Conservation (phyloP, 2,888 invertebrate genomes). For the Galeopsomyia nigrocyanea region DNA sequence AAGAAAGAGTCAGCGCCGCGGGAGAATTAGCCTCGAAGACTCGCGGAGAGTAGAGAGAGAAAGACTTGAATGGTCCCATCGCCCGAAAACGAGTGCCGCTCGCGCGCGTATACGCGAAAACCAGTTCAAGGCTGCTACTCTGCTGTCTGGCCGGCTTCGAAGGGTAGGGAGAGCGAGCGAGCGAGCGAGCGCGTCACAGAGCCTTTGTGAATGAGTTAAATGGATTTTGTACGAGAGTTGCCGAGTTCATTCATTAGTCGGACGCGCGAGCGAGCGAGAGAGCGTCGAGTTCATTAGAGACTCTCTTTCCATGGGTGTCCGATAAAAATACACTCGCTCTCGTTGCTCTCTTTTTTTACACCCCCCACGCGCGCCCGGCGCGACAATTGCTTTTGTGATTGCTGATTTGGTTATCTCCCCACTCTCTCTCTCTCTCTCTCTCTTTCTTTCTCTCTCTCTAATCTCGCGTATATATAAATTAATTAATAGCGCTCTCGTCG, state of each 20-base stretch:
- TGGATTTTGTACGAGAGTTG: conserved; percentile 42
- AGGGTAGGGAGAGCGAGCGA: conserved; percentile 18
- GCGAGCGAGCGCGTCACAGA: conserved; percentile 24
- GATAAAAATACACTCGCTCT: conserved; percentile 34
- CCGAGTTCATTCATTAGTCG: conserved; percentile 48
- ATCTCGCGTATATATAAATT: no score
- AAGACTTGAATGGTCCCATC: neutral
- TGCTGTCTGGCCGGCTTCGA: neutral
- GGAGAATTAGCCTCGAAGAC: no score
- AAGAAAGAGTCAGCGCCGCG: conserved; percentile 45
- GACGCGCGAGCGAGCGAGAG: neutral
- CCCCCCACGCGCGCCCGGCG: neutral
- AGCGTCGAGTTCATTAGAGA: conserved; percentile 2
- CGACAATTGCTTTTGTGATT: no score
- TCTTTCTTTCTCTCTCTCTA: no score
- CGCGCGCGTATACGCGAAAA: conserved; percentile 41
- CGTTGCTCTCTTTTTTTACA: conserved; percentile 22
- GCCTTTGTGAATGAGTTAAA: conserved; percentile 47
- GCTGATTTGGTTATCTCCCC: no score
- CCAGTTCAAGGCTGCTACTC: conserved; percentile 47
- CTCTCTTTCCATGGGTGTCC: conserved; percentile 19
- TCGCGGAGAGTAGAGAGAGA: neutral
- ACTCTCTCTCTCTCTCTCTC: no score
- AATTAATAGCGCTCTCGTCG: no score
- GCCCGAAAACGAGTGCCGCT: conserved; percentile 13